Percentiles rank a stretch among this genome's conserved stretches.
These are phyloP conservation scores for Tridacna gigas DNA, from an alignment of 2,888 invertebrate genomes.

Conservation along the genomic window DNA sequence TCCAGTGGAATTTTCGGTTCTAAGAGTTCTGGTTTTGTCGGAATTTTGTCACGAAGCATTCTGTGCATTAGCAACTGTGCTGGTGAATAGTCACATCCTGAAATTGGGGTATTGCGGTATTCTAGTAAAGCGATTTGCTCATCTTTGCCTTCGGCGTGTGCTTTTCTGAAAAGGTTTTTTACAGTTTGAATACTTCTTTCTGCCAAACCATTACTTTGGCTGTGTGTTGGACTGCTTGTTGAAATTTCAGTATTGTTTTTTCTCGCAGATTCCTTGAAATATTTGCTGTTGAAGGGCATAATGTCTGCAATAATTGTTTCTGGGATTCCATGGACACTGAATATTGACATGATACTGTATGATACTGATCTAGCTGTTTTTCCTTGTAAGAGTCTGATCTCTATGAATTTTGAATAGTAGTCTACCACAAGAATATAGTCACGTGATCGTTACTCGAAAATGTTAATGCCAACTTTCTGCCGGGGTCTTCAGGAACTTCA, in stretches of 20 bases:
- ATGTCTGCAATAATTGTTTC: slow-evolving; percentile 48
- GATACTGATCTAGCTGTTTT: no score
- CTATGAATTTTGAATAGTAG: no score
- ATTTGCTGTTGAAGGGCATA: slow-evolving; percentile 35
- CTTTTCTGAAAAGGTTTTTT: slow-evolving; percentile 51
- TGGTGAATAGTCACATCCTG: slow-evolving; percentile 45
- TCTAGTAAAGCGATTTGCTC: slow-evolving; percentile 43
- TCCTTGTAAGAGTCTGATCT: no score
- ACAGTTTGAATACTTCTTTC: slow-evolving; percentile 53
- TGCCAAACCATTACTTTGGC: slow-evolving; percentile 48
- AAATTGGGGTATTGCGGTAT: slow-evolving; percentile 26
- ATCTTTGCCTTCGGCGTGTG: slow-evolving; percentile 26
- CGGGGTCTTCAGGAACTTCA: no score
- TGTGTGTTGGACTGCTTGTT: slow-evolving; percentile 36
- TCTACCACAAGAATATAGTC: no score
- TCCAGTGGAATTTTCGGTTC: not conserved
- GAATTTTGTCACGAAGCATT: slow-evolving; percentile 34
- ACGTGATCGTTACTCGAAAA: no score
- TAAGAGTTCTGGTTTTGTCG: slow-evolving; percentile 3
- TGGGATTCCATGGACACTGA: slow-evolving; percentile 59
- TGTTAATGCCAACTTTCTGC: no score
- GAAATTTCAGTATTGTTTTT: slow-evolving; percentile 45
- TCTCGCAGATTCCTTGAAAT: slow-evolving; percentile 46
- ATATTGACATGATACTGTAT: slow-evolving; percentile 44
- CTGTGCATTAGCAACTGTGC: slow-evolving; percentile 47